phyloP scores from a whole-genome alignment of 2,113 vertebrate genomes.

The Chamaetylas fuelleborni region DNA sequence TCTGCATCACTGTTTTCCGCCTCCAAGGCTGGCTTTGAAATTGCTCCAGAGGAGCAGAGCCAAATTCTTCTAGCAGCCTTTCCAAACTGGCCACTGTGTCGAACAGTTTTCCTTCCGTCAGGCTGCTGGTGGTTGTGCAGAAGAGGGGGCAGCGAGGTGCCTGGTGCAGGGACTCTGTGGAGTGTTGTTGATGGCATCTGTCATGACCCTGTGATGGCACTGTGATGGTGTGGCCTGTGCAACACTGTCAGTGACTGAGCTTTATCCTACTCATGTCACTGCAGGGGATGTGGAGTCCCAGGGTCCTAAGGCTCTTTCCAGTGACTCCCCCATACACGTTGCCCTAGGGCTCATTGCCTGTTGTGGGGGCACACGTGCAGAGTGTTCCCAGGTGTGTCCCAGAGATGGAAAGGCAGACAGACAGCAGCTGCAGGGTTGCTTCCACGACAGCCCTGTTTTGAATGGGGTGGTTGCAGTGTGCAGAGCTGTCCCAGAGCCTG shows the following conservation, averaged over 20 bases:
- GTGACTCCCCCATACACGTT: accelerated
- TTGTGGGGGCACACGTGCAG: accelerated
- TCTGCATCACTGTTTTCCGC: neutral
- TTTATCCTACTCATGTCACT: accelerated
- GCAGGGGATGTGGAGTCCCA: accelerated
- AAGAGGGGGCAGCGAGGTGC: neutral
- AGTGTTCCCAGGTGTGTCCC: neutral
- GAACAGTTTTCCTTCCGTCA: neutral
- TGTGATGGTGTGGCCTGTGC: neutral
- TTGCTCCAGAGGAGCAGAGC: neutral
- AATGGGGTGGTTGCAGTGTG: accelerated
- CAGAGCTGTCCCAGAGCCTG: neutral
- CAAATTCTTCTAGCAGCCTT: neutral
- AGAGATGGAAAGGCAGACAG: neutral
- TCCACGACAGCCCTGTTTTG: accelerated
- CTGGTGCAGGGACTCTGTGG: neutral
- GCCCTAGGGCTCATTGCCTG: accelerated
- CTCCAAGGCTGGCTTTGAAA: neutral
- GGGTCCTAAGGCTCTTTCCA: accelerated
- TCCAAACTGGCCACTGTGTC: neutral
- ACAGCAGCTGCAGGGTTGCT: neutral
- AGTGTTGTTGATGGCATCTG: neutral
- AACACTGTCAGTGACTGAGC: accelerated
- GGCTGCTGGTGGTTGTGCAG: neutral
- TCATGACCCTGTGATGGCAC: neutral